These are phyloP conservation scores for Lophura swinhoii DNA, from an alignment of 2,797 vertebrate genomes.

Conservation along the genomic window DNA sequence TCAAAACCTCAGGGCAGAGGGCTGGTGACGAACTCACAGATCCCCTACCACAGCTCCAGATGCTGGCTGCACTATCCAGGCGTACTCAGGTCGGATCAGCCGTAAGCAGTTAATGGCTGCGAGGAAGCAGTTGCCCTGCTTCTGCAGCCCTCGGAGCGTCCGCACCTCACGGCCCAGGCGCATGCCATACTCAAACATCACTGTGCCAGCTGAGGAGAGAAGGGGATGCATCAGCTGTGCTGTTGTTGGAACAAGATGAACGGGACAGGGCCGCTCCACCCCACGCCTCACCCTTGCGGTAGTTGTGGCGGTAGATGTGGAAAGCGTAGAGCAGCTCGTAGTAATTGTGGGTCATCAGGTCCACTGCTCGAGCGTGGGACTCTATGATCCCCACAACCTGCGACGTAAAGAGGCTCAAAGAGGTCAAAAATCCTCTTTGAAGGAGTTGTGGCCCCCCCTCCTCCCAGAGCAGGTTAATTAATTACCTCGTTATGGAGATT, in stretches of 20 bases:
- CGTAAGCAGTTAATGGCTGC: constrained; percentile 92
- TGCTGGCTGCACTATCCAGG: constrained; percentile 93
- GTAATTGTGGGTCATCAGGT: constrained; percentile 95
- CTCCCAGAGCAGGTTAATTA: fast-evolving
- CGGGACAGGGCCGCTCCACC: not conserved
- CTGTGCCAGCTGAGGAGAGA: constrained; percentile 86
- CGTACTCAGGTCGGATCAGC: constrained; percentile 91
- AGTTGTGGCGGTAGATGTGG: constrained; percentile 95
- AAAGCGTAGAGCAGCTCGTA: constrained; percentile 96
- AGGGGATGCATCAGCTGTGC: not conserved
- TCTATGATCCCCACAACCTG: constrained; percentile 96
- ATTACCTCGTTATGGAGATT: constrained; percentile 93
- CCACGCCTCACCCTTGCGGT: constrained; percentile 87
- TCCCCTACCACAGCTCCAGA: constrained; percentile 84
- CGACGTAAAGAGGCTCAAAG: not conserved
- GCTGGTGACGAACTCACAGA: not conserved
- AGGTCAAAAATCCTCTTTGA: not conserved
- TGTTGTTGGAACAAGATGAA: not conserved
- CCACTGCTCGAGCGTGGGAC: constrained; percentile 90
- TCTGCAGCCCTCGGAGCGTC: constrained; percentile 89
- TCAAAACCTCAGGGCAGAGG: not conserved
- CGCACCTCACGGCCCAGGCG: constrained; percentile 92
- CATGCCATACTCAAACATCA: constrained; percentile 96
- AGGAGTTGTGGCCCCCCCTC: fast-evolving
- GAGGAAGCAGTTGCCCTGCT: constrained; percentile 94